Evolutionary conservation across 2,888 invertebrate genomes (phyloP), one percentile per base, ranked within the genome.

Genomic region (Archips crataeganus): DNA sequence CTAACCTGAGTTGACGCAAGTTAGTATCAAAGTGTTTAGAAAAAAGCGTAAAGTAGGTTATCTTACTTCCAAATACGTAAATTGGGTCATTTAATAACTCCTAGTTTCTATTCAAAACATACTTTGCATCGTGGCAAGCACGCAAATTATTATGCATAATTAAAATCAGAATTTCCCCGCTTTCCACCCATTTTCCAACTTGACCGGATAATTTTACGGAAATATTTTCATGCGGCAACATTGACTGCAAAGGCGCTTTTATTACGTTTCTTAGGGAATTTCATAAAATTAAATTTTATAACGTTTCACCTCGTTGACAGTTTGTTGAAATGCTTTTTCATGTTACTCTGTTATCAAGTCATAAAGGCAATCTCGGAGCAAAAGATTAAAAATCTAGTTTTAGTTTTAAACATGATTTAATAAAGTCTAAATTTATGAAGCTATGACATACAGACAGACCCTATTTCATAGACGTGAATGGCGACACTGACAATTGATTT

Each of bases 101-200:
- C 15, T 54, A 54, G 51, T 54, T n/a, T 57, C 32, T 11, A 57
- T 57, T 57, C 11, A 13, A 23, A 23, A 66, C 9, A 23, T 45
- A 45, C n/a, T 57, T 32, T 13, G n/a, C n/a, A 8, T 68, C 66
- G 61, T 36, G 57, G 62, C 45, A 36, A 72, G 67, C 54, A 36
- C 47, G 63, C n/a, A 60, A 59, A 73, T 73, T 51, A 70, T 65
- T 70, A 65, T 74, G 65, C 69, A 70, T 64, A 49, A 65, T 64
- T 74, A 45, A 60, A 39, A 61, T 70, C 70, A 32, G 49, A 74
- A 74, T 74, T 74, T 60, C 69, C 60, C 45, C 54, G 54, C 62
- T 67, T 72, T 67, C 67, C 62, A 45, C 54, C 36, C 60, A 60
- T 59, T 70, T 74, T n/a, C 15, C 60, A 61, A 70, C 65, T 65